Base-by-base conservation (phyloP, 1,140 invertebrate species). In the Listronotus oregonensis region DNA sequence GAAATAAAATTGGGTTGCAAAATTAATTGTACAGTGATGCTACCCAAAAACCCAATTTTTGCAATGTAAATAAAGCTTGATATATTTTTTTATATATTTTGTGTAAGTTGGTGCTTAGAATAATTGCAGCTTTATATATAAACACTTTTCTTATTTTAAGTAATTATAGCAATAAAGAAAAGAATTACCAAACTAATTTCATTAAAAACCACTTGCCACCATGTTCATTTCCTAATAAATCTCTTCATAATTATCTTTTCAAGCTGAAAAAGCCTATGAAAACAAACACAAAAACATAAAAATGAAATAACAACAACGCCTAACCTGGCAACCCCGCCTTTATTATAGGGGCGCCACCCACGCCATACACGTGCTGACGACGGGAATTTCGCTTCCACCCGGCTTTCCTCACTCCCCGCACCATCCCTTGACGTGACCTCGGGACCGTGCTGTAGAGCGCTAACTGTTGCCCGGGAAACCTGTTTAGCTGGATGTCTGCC, bases 381-480 rank as follows among this genome's bases (percentile, higher is more conserved):
- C 54, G 63, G 63, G 54, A 65, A 65, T 58, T 65, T 58, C 55
- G 21, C 40, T 43, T 43, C 39, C 42, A 44, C 43, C 55, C 27
- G 12, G n/a, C 9, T 17, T n/a, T 12, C 34, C n/a, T 17, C 59
- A 10, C 12, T 21, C 43, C 5, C 46, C 61, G 39, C 61, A 18
- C 31, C n/a, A 34, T 12, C 59, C 61, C 46, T 21, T 15, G 15
- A 37, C 34, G 43, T 65, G 63, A 65, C 63, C 63, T 65, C 63
- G 54, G 63, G 46, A 65, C 46, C 51, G 62, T 27, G 27, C 39
- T 37, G 46, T 37, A 18, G 39, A 52, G 61, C 63, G 54, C 63
- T 65, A 65, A 65, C 63, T 65, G 63, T 65, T 65, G 63, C 63
- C 63, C 63, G 63, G 63, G 63, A 65, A 65, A 65, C 63, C 63